phyloP scores from a whole-genome alignment of 2,888 invertebrate genomes.

The Chirona hameri region DNA sequence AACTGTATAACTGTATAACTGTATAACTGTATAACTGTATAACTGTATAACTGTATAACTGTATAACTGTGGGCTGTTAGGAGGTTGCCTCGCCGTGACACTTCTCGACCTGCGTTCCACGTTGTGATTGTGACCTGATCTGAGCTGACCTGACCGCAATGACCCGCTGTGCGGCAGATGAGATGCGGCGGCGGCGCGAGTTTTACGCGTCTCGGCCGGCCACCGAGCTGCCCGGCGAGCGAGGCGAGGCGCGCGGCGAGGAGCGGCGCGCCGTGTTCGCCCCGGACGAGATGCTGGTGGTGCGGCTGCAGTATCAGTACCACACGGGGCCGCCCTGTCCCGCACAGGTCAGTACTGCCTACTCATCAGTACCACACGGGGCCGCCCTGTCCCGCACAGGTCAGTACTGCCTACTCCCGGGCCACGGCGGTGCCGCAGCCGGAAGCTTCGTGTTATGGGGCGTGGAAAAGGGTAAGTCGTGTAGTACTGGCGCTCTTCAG shows the following conservation, averaged over 20 bases:
- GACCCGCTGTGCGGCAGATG: conserved; percentile 49
- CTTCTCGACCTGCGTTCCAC: no score
- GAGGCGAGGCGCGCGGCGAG: conserved; percentile 28
- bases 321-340: no score
- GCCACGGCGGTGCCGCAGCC: no score
- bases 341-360: not conserved
- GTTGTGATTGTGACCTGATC: not conserved
- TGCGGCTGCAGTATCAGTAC: not conserved
- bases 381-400: not conserved
- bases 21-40: no score
- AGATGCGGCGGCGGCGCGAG: conserved; percentile 78
- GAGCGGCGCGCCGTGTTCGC: conserved; percentile 8
- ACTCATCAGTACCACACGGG: not conserved
- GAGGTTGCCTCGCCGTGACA: no score
- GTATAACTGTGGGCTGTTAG: no score
- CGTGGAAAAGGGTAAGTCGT: no score
- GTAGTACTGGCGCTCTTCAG: no score
- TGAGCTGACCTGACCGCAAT: no score
- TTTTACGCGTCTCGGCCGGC: conserved; percentile 71
- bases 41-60: no score
- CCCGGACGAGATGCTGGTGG: not conserved
- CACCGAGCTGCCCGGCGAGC: conserved; percentile 60
- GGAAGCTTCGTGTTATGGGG: no score
- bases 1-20: no score
- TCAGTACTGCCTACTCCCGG: not conserved